Conservation (phyloP, 2,888 invertebrate species). For the Boloria euphrosyne region DNA sequence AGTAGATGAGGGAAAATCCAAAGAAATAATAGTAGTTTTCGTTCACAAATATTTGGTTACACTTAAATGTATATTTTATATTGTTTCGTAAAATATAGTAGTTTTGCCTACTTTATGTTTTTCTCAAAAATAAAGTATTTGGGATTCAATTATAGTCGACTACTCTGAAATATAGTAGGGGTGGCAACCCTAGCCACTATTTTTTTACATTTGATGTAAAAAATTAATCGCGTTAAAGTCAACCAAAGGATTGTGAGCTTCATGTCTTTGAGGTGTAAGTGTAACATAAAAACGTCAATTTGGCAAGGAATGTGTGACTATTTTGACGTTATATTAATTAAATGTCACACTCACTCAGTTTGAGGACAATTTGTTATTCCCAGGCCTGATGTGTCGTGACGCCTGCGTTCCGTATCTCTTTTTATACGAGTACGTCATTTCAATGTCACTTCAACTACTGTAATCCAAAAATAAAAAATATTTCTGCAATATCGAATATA, state of each 20-base stretch:
- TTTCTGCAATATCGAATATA: conserved; percentile 22
- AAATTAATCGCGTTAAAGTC: background rate
- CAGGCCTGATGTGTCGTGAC: conserved; percentile 56
- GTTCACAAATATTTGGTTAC: too few species aligned
- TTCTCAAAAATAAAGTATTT: too few species aligned
- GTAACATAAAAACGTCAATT: conserved; percentile 30
- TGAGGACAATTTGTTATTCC: conserved; percentile 53
- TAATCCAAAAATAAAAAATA: conserved; percentile 40
- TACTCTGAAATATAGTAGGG: too few species aligned
- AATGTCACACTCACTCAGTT: conserved; percentile 36
- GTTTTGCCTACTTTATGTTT: too few species aligned
- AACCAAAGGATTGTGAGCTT: background rate
- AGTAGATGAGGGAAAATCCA: too few species aligned
- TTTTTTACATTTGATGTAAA: background rate
- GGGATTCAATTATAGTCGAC: too few species aligned
- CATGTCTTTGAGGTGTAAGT: conserved; percentile 7
- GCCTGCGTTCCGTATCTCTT: conserved; percentile 48
- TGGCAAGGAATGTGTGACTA: conserved; percentile 36
- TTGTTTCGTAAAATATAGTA: too few species aligned
- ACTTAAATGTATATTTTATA: too few species aligned
- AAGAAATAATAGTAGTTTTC: too few species aligned
- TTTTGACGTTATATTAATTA: conserved; percentile 40
- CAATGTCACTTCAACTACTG: conserved; percentile 58
- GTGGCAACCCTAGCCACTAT: too few species aligned
- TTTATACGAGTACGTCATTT: conserved; percentile 56